Evolutionary conservation across 2,113 vertebrate genomes (phyloP), one percentile per base, ranked within the genome.

Genomic region (Polypterus senegalus): DNA sequence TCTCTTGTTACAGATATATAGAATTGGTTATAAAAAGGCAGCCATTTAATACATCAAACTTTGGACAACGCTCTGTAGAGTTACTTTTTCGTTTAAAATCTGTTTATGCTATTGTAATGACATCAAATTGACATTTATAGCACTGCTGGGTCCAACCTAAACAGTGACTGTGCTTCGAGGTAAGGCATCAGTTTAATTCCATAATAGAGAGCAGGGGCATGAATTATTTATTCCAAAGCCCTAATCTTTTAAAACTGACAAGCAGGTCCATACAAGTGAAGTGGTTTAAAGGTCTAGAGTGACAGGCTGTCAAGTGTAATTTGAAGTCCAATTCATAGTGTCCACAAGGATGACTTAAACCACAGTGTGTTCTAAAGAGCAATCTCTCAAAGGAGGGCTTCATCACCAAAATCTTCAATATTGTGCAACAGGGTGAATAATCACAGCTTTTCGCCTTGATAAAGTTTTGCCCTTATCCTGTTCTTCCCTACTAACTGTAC

Each of bases 381-480:
- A 64, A 45, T 66, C 58, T 45, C 5, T 65, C 61, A 59, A 27
- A 27, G 27, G 27, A 27, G 27, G 27, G 27, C 60, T 74, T 57
- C 65, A 53, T 43, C 49, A 11, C 9, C 60, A 45, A 45, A 9
- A 27, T 27, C 27, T 27, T 75, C 68, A 73, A 73, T 60, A 75
- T 27, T 55, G 3, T 2, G 5, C 9, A 9, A 3, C 10, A 9
- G 10, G 10, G 5, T 55, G 10, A 6, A 9, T 27, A 9, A 3
- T 6, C 54, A 9, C 9, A 3, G 10, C 9, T 27, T 11, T 6
- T 5, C 6, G 5, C 54, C 54, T 5, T 3, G 6, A 10, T 55
- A 5, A 5, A 6, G 5, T 8, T 27, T 2, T 10, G 54, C 54
- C 54, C 54, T 55, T 27, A 5, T 27, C 54, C 9, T 55, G 54